Conservation (phyloP, 2,888 invertebrate species). For the Amphipyra tragopoginis region DNA sequence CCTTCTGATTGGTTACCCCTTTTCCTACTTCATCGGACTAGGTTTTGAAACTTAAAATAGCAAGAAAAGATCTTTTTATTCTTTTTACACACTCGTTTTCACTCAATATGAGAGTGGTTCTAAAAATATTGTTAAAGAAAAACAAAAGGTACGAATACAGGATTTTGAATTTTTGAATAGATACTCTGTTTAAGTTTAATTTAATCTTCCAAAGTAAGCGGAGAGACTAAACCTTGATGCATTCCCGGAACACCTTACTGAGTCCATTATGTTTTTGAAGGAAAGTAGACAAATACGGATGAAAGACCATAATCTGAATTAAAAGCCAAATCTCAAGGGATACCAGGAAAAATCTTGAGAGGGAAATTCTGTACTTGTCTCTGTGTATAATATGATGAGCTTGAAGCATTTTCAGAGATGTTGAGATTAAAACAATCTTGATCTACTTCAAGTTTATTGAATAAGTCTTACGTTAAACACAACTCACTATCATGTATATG, state of each 20-base stretch:
- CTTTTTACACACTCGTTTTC: background rate
- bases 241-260: background rate
- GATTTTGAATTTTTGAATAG: too few relatives aligned
- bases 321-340: background rate
- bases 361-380: background rate
- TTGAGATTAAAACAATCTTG: background rate
- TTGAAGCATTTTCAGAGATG: background rate
- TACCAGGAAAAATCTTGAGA: background rate
- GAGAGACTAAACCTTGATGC: background rate
- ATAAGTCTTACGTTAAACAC: background rate
- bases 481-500: too few relatives aligned
- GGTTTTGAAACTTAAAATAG: background rate
- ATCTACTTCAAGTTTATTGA: background rate
- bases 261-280: background rate
- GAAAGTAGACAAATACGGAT: background rate
- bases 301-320: conserved; percentile 2
- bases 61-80: background rate
- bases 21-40: background rate
- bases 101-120: too few relatives aligned
- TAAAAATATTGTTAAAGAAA: too few relatives aligned
- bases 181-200: background rate
- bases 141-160: too few relatives aligned
- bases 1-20: background rate
- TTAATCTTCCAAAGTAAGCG: background rate
- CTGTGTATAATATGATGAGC: background rate